Evolutionary conservation across 1,140 invertebrate species (phyloP).

Genomic region (Meloidogyne exigua): DNA sequence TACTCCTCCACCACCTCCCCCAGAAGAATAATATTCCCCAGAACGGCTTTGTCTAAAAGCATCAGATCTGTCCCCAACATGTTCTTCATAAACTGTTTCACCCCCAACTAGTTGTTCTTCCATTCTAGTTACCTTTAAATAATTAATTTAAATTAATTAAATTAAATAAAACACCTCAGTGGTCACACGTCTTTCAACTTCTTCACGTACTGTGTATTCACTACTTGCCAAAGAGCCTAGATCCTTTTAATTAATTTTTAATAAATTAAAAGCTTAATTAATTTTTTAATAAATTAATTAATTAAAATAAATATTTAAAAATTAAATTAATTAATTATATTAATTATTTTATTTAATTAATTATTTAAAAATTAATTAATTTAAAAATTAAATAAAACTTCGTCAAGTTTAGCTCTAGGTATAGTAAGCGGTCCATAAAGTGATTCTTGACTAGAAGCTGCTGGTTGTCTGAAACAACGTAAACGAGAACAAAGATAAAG

Average conservation of each 20-base stretch:
- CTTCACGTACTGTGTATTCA: constrained; percentile 62
- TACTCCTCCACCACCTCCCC: background rate
- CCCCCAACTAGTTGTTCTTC: constrained; percentile 23
- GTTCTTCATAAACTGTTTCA: constrained; percentile 20
- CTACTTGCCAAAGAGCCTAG: constrained; percentile 52
- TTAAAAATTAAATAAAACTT: constrained; percentile 2
- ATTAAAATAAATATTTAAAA: too few relatives aligned
- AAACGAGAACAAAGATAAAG: constrained; percentile 12
- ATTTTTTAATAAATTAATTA: too few relatives aligned
- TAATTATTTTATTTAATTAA: too few relatives aligned
- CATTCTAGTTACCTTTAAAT: background rate
- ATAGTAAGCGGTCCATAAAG: constrained; percentile 23
- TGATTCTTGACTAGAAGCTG: constrained; percentile 16
- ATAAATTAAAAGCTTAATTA: too few relatives aligned
- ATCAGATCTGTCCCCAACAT: constrained; percentile 12
- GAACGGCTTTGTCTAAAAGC: constrained; percentile 24
- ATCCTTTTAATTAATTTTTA: constrained; percentile 31
- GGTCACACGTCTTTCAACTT: constrained; percentile 58
- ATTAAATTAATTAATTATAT: too few relatives aligned
- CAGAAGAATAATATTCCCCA: constrained; percentile 7
- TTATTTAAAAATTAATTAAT: too few relatives aligned
- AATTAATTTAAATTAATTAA: background rate
- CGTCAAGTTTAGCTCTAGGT: constrained; percentile 25
- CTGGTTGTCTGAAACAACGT: constrained; percentile 8
- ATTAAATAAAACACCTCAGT: constrained; percentile 37